Evolutionary conservation across 2,113 vertebrate genomes (phyloP).

Genomic region (Probosciger aterrimus): DNA sequence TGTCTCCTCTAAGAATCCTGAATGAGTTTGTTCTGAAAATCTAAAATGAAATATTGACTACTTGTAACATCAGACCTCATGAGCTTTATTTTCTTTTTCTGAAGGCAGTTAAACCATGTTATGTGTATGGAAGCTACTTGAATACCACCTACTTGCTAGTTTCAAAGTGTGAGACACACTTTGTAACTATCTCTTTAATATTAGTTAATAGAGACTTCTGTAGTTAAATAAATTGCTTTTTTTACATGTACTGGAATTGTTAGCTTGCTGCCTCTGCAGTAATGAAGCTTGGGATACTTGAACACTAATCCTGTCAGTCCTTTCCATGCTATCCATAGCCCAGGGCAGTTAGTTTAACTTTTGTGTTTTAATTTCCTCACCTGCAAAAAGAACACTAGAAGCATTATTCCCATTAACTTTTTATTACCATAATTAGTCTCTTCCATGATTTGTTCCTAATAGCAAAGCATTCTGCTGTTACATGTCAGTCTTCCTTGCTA

Average conservation of each 20-base stretch:
- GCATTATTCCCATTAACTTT: slow-evolving; percentile 9
- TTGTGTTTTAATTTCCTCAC: background rate
- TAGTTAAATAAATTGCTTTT: background rate
- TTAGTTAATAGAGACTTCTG: background rate
- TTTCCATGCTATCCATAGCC: background rate
- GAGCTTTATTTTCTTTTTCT: background rate
- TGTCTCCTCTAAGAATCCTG: background rate
- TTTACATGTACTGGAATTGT: background rate
- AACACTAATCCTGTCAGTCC: background rate
- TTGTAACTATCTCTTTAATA: background rate
- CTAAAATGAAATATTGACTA: background rate
- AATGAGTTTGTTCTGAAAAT: background rate
- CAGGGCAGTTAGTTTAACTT: background rate
- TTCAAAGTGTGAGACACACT: background rate
- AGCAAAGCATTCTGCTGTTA: background rate
- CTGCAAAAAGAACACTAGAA: background rate
- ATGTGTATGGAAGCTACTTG: background rate
- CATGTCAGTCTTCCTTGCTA: background rate
- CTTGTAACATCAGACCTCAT: background rate
- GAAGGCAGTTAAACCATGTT: rapidly evolving
- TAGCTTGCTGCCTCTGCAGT: background rate
- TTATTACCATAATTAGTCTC: slow-evolving; percentile 21
- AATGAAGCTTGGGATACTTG: background rate
- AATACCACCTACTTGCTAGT: background rate
- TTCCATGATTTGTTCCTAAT: background rate